phyloP scores from a whole-genome alignment of 2,113 vertebrate genomes.

The Mastomys coucha region DNA sequence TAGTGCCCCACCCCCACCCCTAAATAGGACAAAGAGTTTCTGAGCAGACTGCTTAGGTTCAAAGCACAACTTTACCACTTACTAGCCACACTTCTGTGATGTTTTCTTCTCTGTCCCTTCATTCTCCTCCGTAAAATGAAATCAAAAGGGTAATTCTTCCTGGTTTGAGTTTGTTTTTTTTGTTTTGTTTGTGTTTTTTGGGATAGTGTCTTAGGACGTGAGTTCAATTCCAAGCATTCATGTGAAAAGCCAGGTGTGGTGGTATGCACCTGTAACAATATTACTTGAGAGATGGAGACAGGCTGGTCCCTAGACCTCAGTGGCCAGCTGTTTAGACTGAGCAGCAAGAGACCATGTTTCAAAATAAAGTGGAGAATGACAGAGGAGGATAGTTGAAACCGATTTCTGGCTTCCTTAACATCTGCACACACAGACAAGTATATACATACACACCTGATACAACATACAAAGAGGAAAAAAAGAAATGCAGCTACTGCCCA shows the following conservation, averaged over 20 bases:
- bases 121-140: slow-evolving; percentile 50
- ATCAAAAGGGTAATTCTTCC: slow-evolving; percentile 25
- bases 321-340: not conserved
- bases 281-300: not conserved
- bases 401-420: not conserved
- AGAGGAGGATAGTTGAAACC: not conserved
- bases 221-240: not conserved
- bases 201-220: not conserved
- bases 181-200: not conserved
- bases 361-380: not conserved
- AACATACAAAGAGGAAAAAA: not conserved
- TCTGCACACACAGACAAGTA: not conserved
- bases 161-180: not conserved
- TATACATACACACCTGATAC: not conserved
- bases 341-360: not conserved
- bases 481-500: not conserved
- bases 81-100: not conserved
- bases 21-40: not conserved
- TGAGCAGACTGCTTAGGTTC: not conserved
- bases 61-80: not conserved
- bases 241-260: not conserved
- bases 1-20: not conserved
- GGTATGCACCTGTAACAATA: not conserved
- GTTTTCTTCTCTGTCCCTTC: slow-evolving; percentile 23
- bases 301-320: not conserved